Conservation (phyloP, 1,140 invertebrate species). For the Protaetia brevitarsis region DNA sequence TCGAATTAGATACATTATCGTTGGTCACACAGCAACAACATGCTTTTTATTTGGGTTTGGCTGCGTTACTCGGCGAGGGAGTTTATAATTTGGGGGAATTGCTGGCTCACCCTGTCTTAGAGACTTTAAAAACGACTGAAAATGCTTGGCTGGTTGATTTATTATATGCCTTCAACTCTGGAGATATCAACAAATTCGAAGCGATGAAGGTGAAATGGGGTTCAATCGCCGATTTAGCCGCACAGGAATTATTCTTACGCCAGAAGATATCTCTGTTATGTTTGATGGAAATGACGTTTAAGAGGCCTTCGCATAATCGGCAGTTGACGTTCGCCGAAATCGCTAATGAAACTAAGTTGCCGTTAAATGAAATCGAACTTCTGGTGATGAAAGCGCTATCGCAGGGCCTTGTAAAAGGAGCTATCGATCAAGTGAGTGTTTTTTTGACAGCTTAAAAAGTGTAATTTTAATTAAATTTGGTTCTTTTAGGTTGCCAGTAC, state of each 20-base stretch:
- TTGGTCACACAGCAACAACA: constrained; percentile 72
- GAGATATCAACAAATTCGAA: constrained; percentile 84
- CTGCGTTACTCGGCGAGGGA: constrained; percentile 90
- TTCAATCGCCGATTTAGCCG: constrained; percentile 82
- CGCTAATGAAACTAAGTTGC: constrained; percentile 77
- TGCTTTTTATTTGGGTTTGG: constrained; percentile 89
- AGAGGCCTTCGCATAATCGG: constrained; percentile 66
- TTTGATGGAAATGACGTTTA: constrained; percentile 92
- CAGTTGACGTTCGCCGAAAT: constrained; percentile 91
- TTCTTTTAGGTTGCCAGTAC: constrained; percentile 48
- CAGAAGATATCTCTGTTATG: constrained; percentile 94
- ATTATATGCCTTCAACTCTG: constrained; percentile 88
- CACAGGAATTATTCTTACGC: constrained; percentile 77
- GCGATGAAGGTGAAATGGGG: constrained; percentile 75
- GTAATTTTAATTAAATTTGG: constrained; percentile 50
- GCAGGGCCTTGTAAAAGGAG: constrained; percentile 89
- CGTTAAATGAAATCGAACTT: constrained; percentile 85
- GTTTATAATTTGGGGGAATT: constrained; percentile 98
- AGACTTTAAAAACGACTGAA: constrained; percentile 76
- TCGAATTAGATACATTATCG: constrained; percentile 67
- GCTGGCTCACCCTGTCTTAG: constrained; percentile 89
- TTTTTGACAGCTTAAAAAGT: constrained; percentile 51
- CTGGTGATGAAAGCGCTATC: constrained; percentile 97
- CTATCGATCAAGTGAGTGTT: constrained; percentile 80
- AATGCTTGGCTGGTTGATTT: constrained; percentile 89